Evolutionary conservation across 2,797 vertebrate species (phyloP).

Genomic region (Otus scops): DNA sequence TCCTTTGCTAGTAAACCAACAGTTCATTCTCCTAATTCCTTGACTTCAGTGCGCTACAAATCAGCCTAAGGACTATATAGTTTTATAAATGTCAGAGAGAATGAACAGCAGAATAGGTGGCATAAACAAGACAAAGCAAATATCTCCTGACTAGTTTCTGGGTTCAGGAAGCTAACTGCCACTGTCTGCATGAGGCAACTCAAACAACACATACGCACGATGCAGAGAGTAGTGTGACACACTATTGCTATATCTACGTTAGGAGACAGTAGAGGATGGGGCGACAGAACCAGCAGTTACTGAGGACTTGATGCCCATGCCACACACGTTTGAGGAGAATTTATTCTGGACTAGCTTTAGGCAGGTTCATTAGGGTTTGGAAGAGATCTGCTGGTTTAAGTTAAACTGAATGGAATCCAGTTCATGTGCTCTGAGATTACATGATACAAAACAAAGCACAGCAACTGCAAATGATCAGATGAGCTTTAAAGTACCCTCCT

Average conservation of each 20-base stretch:
- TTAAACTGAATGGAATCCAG: not conserved
- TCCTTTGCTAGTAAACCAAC: not conserved
- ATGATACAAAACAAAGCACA: not conserved
- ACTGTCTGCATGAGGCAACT: not conserved
- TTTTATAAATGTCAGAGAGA: not conserved
- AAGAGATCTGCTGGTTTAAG: not conserved
- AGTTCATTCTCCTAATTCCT: not conserved
- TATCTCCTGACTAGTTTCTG: not conserved
- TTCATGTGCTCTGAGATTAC: not conserved
- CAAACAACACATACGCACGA: not conserved
- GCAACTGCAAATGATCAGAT: not conserved
- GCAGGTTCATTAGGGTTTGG: not conserved
- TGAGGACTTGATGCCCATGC: not conserved
- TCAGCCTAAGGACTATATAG: not conserved
- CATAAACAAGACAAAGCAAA: not conserved
- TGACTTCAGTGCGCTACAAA: not conserved
- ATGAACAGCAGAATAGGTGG: not conserved
- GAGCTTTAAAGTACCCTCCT: not conserved
- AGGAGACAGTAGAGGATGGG: no score
- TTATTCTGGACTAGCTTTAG: not conserved
- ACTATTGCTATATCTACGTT: accelerated
- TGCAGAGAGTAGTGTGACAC: not conserved
- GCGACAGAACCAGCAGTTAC: not conserved
- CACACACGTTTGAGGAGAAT: not conserved
- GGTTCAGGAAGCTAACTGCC: not conserved